Conservation (phyloP, 2,888 invertebrate species). For the Stenotaenia linearis region DNA sequence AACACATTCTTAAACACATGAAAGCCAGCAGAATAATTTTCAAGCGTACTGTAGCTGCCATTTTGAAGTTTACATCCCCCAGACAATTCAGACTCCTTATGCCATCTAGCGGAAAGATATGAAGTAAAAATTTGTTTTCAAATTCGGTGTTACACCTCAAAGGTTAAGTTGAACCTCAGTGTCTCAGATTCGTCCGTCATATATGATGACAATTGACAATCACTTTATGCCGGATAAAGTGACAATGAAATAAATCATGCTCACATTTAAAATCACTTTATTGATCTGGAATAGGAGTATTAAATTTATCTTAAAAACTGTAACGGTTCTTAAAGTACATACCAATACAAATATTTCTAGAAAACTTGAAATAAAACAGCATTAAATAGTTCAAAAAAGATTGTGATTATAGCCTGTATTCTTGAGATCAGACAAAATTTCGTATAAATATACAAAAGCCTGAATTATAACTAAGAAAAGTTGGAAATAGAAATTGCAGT, state of each 20-base stretch:
- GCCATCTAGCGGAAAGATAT: not conserved
- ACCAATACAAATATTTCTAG: not conserved
- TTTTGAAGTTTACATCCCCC: not conserved
- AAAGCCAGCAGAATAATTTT: not conserved
- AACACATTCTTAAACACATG: not conserved
- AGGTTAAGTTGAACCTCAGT: too few species aligned
- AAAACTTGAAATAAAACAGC: not conserved
- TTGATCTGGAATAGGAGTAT: not conserved
- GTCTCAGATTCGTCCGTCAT: too few species aligned
- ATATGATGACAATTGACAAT: too few species aligned
- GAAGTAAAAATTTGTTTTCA: too few species aligned
- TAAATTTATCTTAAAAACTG: not conserved
- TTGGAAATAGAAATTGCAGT: not conserved
- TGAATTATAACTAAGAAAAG: not conserved
- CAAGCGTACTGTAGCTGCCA: not conserved
- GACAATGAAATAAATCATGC: too few species aligned
- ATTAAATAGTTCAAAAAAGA: not conserved
- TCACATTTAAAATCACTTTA: slow-evolving; percentile 3
- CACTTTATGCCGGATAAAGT: too few species aligned
- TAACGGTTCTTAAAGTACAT: not conserved
- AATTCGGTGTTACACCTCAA: too few species aligned
- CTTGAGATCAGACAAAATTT: not conserved
- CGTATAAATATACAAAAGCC: not conserved
- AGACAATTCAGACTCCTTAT: not conserved
- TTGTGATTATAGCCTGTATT: not conserved